Conservation (phyloP, 1,140 invertebrate genomes). For the Lethocerus indicus region DNA sequence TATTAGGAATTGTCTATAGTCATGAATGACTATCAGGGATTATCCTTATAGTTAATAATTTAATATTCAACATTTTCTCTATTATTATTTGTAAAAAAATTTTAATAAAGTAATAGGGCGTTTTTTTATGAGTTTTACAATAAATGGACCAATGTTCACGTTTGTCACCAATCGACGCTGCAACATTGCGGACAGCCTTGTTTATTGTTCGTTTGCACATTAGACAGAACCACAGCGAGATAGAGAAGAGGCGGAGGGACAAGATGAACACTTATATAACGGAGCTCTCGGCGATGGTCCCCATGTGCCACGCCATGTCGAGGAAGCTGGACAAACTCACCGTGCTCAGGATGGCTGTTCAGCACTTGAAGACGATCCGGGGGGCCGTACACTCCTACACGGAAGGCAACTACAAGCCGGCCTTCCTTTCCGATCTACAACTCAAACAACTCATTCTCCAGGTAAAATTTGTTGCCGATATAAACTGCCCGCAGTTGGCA, state of each 20-base stretch:
- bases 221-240: constrained; percentile 91
- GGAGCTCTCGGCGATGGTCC: constrained; percentile 77
- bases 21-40: too few relatives aligned
- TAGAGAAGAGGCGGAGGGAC: constrained; percentile 82
- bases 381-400: constrained; percentile 63
- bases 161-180: too few relatives aligned
- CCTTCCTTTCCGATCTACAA: constrained; percentile 78
- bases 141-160: too few relatives aligned
- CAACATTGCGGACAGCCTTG: too few relatives aligned
- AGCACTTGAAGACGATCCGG: constrained; percentile 70
- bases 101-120: too few relatives aligned
- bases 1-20: too few relatives aligned
- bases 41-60: too few relatives aligned
- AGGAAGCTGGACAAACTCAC: constrained; percentile 87
- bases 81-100: too few relatives aligned
- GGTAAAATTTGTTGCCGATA: constrained; percentile 29
- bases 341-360: constrained; percentile 83
- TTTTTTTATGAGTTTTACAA: too few relatives aligned
- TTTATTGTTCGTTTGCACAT: too few relatives aligned
- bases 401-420: constrained; percentile 66
- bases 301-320: constrained; percentile 85
- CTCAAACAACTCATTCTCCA: constrained; percentile 64
- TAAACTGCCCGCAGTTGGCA: too few relatives aligned
- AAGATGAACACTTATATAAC: constrained; percentile 95
- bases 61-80: too few relatives aligned